A percentile compares a stretch with the other conserved stretches of the same genome.
These are phyloP conservation scores for Parnassius smintheus DNA, from an alignment of 2,888 invertebrate species.

Conservation along the genomic window DNA sequence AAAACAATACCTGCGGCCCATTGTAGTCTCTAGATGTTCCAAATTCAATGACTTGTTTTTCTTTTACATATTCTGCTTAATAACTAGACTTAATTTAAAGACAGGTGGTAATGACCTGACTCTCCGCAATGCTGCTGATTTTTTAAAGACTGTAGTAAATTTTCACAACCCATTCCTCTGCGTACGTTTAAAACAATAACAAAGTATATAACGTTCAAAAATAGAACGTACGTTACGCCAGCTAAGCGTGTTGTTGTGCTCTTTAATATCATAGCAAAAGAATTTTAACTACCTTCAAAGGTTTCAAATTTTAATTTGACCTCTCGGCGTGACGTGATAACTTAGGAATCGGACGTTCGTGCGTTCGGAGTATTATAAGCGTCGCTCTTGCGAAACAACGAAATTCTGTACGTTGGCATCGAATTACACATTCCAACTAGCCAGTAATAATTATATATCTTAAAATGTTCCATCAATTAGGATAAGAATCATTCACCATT, in stretches of 20 bases:
- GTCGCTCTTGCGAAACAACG: conserved; percentile 16
- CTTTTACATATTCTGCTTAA: no score
- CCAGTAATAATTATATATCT: not conserved
- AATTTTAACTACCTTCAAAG: conserved; percentile 30
- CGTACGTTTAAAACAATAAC: not conserved
- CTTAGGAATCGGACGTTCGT: conserved; percentile 22
- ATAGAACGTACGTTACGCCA: conserved; percentile 1
- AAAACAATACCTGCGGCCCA: no score
- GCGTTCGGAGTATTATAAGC: conserved; percentile 11
- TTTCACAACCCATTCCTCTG: no score
- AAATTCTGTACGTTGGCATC: conserved; percentile 13
- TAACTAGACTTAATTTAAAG: no score
- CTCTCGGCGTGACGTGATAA: conserved; percentile 26
- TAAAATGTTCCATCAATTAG: not conserved
- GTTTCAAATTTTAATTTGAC: conserved; percentile 28
- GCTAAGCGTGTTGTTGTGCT: conserved; percentile 1
- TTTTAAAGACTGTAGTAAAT: no score
- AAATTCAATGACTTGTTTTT: no score
- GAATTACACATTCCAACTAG: conserved; percentile 8
- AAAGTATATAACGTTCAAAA: not conserved
- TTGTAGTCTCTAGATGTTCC: no score
- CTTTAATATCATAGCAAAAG: conserved; percentile 27
- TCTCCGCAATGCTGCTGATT: no score
- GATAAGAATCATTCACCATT: not conserved
- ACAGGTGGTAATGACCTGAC: no score